Conservation (phyloP, 2,888 invertebrate species). For the Idaea straminata region DNA sequence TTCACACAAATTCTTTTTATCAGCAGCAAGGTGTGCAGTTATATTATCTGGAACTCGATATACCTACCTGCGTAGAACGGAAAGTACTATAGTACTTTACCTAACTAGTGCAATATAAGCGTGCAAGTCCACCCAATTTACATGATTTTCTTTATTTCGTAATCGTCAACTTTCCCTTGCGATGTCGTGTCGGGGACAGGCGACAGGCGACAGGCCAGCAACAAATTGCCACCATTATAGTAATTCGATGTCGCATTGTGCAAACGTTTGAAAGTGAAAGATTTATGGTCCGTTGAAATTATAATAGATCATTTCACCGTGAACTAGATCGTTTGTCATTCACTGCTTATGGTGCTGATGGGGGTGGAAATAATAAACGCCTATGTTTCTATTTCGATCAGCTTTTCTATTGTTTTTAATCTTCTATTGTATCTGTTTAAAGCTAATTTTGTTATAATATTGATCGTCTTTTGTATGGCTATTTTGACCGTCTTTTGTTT, state of each 20-base stretch:
- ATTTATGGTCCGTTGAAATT: slow-evolving; percentile 26
- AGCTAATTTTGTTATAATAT: too few relatives aligned
- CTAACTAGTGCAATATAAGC: slow-evolving; percentile 17
- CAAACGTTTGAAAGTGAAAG: slow-evolving; percentile 30
- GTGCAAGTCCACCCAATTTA: slow-evolving; percentile 31
- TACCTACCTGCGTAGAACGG: too few relatives aligned
- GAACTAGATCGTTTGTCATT: slow-evolving; percentile 13
- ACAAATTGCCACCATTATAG: slow-evolving; percentile 32
- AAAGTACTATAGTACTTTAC: too few relatives aligned
- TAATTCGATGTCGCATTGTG: slow-evolving; percentile 33
- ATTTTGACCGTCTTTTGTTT: too few relatives aligned
- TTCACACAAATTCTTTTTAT: too few relatives aligned
- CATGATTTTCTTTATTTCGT: slow-evolving; percentile 34
- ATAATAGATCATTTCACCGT: slow-evolving; percentile 19
- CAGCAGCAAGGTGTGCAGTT: too few relatives aligned
- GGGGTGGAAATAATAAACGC: background rate
- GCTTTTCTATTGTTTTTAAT: too few relatives aligned
- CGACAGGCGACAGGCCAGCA: slow-evolving; percentile 19
- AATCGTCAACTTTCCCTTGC: slow-evolving; percentile 27
- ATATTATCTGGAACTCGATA: too few relatives aligned
- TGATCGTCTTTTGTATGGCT: too few relatives aligned
- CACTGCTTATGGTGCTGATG: slow-evolving; percentile 1
- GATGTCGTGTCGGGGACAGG: slow-evolving; percentile 27
- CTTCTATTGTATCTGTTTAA: too few relatives aligned
- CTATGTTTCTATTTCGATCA: too few relatives aligned